These are phyloP conservation scores for Bathynomus jamesi DNA, from an alignment of 1,140 invertebrate genomes.

Conservation along the genomic window DNA sequence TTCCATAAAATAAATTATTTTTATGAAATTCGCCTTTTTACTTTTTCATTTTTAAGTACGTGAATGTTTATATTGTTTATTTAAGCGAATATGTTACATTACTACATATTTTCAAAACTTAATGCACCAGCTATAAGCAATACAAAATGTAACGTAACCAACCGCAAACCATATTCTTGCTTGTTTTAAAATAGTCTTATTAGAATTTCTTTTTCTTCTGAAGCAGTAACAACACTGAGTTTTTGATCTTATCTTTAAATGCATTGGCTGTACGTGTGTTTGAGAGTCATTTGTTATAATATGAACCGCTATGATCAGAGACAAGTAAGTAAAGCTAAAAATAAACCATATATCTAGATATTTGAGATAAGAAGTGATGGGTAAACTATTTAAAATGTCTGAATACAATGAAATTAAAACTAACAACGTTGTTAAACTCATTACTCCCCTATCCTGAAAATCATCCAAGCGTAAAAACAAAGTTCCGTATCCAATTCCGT, in stretches of 20 bases:
- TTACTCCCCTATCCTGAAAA: conserved; percentile 18
- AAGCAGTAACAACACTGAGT: not conserved
- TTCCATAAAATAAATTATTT: too few relatives aligned
- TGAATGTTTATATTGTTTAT: too few relatives aligned
- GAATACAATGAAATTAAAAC: conserved; percentile 20
- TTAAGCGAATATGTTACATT: too few relatives aligned
- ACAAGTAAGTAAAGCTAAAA: conserved; percentile 20
- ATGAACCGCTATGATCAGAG: conserved; percentile 18
- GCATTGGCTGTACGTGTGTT: conserved; percentile 4
- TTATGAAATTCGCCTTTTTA: too few relatives aligned
- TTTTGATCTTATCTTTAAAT: not conserved
- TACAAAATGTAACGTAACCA: not conserved
- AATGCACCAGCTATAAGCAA: not conserved
- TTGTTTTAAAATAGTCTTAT: not conserved
- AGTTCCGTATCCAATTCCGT: conserved; percentile 18
- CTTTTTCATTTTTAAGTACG: too few relatives aligned
- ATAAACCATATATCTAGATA: conserved; percentile 21
- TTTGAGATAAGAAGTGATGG: conserved; percentile 18
- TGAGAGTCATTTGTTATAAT: conserved; percentile 12
- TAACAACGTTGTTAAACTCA: conserved; percentile 23
- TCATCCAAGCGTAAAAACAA: conserved; percentile 19
- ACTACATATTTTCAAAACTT: too few relatives aligned
- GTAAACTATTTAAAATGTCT: conserved; percentile 8
- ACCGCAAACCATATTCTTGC: conserved; percentile 1
- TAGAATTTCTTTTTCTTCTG: not conserved